Conservation (phyloP, 2,797 vertebrate genomes). For the Mastacembelus armatus region DNA sequence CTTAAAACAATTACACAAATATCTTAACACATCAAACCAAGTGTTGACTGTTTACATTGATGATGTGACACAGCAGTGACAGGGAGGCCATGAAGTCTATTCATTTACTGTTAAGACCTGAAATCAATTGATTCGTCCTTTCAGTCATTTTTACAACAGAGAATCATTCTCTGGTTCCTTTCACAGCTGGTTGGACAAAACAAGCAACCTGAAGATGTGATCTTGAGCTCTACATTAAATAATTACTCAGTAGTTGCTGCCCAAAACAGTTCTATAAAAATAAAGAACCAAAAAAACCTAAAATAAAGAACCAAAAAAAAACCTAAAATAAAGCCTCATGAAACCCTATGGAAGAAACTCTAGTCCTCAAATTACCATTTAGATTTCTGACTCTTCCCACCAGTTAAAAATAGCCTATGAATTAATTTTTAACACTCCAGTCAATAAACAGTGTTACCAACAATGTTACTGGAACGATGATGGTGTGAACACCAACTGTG, state of each 20-base stretch:
- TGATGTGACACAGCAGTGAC: too few relatives aligned
- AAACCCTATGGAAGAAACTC: background rate
- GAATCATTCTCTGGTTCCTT: background rate
- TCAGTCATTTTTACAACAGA: too few relatives aligned
- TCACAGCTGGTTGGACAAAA: background rate
- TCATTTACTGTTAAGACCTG: too few relatives aligned
- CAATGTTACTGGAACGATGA: slow-evolving; percentile 46
- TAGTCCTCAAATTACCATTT: background rate
- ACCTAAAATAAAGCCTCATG: background rate
- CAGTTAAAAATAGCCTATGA: slow-evolving; percentile 21
- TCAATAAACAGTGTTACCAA: slow-evolving; percentile 54
- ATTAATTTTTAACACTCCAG: slow-evolving; percentile 24
- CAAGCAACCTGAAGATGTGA: background rate
- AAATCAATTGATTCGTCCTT: too few relatives aligned
- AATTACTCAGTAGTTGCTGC: background rate
- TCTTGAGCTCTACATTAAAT: background rate
- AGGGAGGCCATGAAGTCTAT: too few relatives aligned
- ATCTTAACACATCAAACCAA: too few relatives aligned
- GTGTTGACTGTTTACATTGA: too few relatives aligned
- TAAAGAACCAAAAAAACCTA: background rate
- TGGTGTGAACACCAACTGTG: slow-evolving; percentile 65
- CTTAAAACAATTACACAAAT: too few relatives aligned
- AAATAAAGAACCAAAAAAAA: background rate
- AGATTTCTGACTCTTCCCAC: background rate
- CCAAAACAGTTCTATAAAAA: too few relatives aligned